Base-by-base conservation (phyloP, 2,888 invertebrate genomes). In the Stenolophus ochropezus region DNA sequence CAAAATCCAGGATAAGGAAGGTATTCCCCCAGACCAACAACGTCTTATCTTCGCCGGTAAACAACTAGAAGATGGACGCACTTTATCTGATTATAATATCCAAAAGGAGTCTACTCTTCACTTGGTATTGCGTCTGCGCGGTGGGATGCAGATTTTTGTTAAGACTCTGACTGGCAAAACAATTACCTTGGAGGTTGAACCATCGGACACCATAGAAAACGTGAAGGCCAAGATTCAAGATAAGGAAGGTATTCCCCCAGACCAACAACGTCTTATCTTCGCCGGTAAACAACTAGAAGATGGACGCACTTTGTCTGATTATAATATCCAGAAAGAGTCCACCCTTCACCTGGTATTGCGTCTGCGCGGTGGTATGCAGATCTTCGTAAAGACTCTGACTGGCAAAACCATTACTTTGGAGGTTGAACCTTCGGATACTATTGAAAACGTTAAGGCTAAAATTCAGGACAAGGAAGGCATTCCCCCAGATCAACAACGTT, bases 291-390 rank as follows among this genome's bases (percentile, higher is more conserved):
- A 97, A 88, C 71, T 88, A 5, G 88, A 88, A 84, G 88, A 88
- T 84, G 88, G 88, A 0, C 84, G 88, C 8, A 91, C 91, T 86
- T 89, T 91, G 81, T 88, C 88, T 0, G 97, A 97, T 89, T 96
- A 96, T 89, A 96, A 96, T 87, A 96, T 97, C 87, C 96, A 97
- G 88, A 96, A 96, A 89, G 96, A 96, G 89, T 97, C 97, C 0
- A 98, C 97, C 0, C 93, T 98, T 84, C 97, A 97, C 89, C 92
- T 96, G 91, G 97, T 97, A 83, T 92, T 98, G 83, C 94, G 97
- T 90, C 94, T 93, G 88, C 89, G 93, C 82, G 93, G 93, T 85
- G 93, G 93, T 84, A 93, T 94, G 89, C 91, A 94, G 89, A 92
- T 94, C 87, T 91, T 89, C 87, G 91, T 90, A 1, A 92, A 92